Evolutionary conservation across 2,888 invertebrate species (phyloP).

Genomic region (Drosophila colorata): DNA sequence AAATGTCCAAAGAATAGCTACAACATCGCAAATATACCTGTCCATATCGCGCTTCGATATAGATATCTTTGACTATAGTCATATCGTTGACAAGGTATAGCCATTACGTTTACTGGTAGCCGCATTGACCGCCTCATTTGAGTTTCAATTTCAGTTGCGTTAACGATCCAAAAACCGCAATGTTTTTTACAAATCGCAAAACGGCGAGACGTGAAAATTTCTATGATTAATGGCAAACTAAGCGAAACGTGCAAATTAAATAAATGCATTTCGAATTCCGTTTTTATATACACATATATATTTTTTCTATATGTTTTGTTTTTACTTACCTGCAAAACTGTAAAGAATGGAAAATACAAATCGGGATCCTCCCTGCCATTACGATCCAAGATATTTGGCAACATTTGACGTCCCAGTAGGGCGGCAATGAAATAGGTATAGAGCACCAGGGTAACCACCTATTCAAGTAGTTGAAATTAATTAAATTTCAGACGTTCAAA

Average conservation of each 20-base stretch:
- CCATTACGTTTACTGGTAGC: slow-evolving; percentile 51
- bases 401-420: slow-evolving; percentile 94
- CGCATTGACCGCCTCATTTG: slow-evolving; percentile 34
- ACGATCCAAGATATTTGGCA: slow-evolving; percentile 87
- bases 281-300: not conserved
- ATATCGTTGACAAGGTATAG: slow-evolving; percentile 54
- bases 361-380: slow-evolving; percentile 89
- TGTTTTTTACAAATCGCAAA: slow-evolving; percentile 41
- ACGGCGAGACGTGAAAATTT: slow-evolving; percentile 64
- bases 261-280: slow-evolving; percentile 36
- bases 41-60: slow-evolving; percentile 15
- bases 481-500: slow-evolving; percentile 7
- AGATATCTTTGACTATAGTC: slow-evolving; percentile 42
- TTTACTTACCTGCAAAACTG: slow-evolving; percentile 91
- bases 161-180: slow-evolving; percentile 67
- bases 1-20: slow-evolving; percentile 4
- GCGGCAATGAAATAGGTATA: slow-evolving; percentile 96
- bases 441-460: slow-evolving; percentile 96
- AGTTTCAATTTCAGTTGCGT: slow-evolving; percentile 55
- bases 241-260: slow-evolving; percentile 63
- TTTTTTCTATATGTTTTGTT: not conserved
- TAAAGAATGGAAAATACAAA: slow-evolving; percentile 95
- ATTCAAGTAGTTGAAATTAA: slow-evolving; percentile 48
- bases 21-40: slow-evolving; percentile 11
- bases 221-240: slow-evolving; percentile 56